Evolutionary conservation across 2,113 vertebrate genomes (phyloP), one percentile per base, ranked within the genome.

Genomic region (Rhipidura dahli): DNA sequence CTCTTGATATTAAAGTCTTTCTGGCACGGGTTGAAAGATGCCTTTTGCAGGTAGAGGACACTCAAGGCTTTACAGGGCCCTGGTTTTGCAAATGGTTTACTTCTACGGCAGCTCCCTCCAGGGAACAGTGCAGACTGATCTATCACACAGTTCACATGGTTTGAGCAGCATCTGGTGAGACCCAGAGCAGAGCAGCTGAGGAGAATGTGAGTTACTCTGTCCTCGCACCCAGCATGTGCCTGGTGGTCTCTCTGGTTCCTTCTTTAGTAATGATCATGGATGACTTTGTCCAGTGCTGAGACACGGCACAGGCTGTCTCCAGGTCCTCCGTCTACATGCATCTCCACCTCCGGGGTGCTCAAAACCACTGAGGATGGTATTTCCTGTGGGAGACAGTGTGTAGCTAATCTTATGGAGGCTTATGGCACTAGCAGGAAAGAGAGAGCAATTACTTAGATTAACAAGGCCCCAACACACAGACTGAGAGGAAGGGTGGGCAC

Each of bases 151-250:
- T 23, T 94, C 60, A 83, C 39, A 42, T 35, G 23, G 8, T 53
- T 26, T 75, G 47, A 80, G 37, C 42, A 59, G 71, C 28, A 86
- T 28, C 37, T 90, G 53, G 5, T 72, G 45, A 50, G 63, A 75
- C 21, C 23, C 56, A 50, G 27, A 60, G 37, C 22, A 30, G 49
- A 44, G 59, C 28, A 79, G 19, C 20, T 68, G 72, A 71, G 42
- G 18, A 87, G 30, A 85, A 21, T 15, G 9, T 7, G 21, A 78
- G 11, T 50, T 86, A 26, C 63, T 65, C 72, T 77, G 51, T 42
- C 10, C 40, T 56, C 6, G 2, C 3, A 6, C 30, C 26, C 35
- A 2, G 1, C 3, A 2, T 57, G 19, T 66, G 39, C 15, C 26
- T 50, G 17, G 30, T 88, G 61, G 49, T 64, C 7, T 84, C n/a